These are phyloP conservation scores for Ivindomyrus marchei DNA, from an alignment of 2,113 vertebrate species.

Conservation along the genomic window DNA sequence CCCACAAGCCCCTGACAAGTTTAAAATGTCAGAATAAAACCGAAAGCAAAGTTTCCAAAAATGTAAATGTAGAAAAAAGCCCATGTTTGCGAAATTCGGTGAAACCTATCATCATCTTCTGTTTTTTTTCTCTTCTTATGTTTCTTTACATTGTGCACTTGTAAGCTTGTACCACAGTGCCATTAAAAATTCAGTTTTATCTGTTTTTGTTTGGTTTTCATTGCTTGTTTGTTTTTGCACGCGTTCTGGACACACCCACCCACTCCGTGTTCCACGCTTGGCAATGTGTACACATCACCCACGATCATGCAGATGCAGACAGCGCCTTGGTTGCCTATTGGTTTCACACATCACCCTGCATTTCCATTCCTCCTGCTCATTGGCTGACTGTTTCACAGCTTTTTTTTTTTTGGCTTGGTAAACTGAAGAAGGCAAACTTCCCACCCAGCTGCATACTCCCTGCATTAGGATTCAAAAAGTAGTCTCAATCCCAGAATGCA, in stretches of 20 bases:
- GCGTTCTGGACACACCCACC: constrained; percentile 14
- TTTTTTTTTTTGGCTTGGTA: neutral
- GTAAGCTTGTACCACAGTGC: constrained; percentile 68
- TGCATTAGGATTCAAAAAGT: neutral
- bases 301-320: neutral
- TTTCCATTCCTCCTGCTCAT: neutral
- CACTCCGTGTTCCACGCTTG: neutral
- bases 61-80: neutral
- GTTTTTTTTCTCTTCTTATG: constrained; percentile 36
- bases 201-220: constrained; percentile 58
- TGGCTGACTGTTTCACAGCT: neutral
- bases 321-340: no score
- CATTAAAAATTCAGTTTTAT: constrained; percentile 76
- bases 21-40: neutral
- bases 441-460: neutral
- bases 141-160: constrained; percentile 63
- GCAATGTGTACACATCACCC: constrained; percentile 25
- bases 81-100: neutral
- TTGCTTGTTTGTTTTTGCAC: constrained; percentile 47
- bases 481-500: neutral
- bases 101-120: constrained; percentile 16
- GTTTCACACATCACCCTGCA: neutral
- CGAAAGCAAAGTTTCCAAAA: constrained; percentile 17
- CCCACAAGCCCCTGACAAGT: neutral
- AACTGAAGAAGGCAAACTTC: neutral